Percentiles rank a stretch among this genome's conserved stretches.
phyloP scores from a whole-genome alignment of 23 tunicate genomes.

The Botrylloides violaceus region DNA sequence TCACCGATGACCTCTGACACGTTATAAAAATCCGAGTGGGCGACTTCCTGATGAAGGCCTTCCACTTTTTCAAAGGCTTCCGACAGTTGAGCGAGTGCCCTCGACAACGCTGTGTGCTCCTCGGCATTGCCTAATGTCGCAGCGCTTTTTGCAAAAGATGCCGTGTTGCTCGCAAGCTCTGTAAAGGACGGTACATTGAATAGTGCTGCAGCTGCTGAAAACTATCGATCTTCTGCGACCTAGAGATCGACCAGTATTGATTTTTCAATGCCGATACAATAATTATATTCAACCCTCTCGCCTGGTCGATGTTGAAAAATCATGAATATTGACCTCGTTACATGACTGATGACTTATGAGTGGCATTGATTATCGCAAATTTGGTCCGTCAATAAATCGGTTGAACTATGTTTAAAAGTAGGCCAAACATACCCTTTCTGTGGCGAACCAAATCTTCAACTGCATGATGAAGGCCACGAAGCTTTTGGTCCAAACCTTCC shows the following conservation, averaged over 20 bases:
- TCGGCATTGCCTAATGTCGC: slow-evolving; percentile 93
- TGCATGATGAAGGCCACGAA: slow-evolving; percentile 44
- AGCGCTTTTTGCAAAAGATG: slow-evolving; percentile 79
- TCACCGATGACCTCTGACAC: slow-evolving; percentile 61
- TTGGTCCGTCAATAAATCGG: no score
- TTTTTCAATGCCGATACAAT: no score
- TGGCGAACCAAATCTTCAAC: slow-evolving; percentile 85
- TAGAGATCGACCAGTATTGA: no score
- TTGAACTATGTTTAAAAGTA: no score
- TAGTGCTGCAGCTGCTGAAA: no score
- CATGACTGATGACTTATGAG: no score
- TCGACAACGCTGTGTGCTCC: slow-evolving; percentile 86
- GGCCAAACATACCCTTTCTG: slow-evolving; percentile 29
- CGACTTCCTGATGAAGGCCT: slow-evolving; percentile 70
- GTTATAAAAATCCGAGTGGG: slow-evolving; percentile 74
- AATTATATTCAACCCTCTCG: no score
- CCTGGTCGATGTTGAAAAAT: no score
- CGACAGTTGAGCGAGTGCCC: slow-evolving; percentile 92
- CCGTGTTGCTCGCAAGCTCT: slow-evolving; percentile 70
- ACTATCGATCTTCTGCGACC: no score
- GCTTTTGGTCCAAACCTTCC: slow-evolving; percentile 55
- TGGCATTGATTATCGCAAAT: no score
- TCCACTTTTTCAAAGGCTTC: slow-evolving; percentile 91
- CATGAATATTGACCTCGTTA: no score
- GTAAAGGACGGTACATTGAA: no score